phyloP scores from a whole-genome alignment of 1,140 invertebrate genomes.

The Cotesia glomerata region DNA sequence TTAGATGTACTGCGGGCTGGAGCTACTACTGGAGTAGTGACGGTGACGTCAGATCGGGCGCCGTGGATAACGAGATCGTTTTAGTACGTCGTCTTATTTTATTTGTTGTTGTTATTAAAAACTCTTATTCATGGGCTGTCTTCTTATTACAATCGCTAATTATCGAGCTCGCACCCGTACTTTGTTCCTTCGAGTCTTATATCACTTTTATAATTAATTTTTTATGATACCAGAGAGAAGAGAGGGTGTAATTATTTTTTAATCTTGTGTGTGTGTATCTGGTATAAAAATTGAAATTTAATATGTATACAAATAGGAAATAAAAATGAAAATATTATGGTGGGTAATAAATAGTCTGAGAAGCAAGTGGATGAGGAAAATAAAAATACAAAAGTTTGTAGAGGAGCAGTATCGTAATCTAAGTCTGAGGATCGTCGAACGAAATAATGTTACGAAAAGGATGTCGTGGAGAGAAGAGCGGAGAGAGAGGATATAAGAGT shows the following conservation, averaged over 20 bases:
- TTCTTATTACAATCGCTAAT: conserved; percentile 46
- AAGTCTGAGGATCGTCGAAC: conserved; percentile 22
- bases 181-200: neutral
- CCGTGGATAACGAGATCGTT: conserved; percentile 48
- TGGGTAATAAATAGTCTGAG: neutral
- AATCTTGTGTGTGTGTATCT: neutral
- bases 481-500: neutral
- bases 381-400: conserved; percentile 12
- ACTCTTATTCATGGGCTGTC: neutral
- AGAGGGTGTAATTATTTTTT: too few species aligned
- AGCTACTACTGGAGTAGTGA: neutral
- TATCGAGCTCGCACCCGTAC: conserved; percentile 44
- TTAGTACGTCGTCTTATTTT: neutral
- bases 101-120: conserved; percentile 1
- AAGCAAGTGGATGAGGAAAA: neutral
- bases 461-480: neutral
- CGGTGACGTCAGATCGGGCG: conserved; percentile 47
- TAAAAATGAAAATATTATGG: too few species aligned
- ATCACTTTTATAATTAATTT: conserved; percentile 10
- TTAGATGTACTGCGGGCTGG: neutral
- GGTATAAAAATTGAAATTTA: too few species aligned
- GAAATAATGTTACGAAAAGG: conserved; percentile 4
- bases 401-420: conserved; percentile 16
- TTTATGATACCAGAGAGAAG: conserved; percentile 15
- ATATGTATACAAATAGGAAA: too few species aligned